Percentiles rank a stretch among this genome's conserved stretches.
These are phyloP conservation scores for Orthonyx spaldingii DNA, from an alignment of 2,113 vertebrate species.

Conservation along the genomic window DNA sequence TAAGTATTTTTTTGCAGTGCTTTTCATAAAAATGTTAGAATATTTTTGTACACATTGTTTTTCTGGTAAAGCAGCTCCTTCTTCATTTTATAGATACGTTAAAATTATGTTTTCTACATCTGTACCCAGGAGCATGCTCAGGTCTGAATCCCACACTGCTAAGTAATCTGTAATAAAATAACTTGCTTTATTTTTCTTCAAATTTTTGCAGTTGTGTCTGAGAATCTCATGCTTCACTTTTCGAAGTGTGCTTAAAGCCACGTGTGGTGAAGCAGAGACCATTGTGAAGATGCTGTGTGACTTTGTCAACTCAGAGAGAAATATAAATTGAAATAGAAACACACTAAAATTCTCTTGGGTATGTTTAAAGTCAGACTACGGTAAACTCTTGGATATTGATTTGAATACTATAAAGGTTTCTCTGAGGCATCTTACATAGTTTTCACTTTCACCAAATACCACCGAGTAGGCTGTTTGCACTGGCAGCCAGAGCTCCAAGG, in stretches of 20 bases:
- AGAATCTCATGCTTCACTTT: not conserved
- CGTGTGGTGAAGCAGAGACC: not conserved
- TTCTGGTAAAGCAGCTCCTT: not conserved
- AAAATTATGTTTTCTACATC: not conserved
- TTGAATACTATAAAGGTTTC: not conserved
- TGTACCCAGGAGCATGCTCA: not conserved
- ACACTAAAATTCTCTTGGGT: not conserved
- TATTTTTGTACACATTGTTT: not conserved
- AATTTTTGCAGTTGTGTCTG: not conserved
- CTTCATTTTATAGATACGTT: not conserved
- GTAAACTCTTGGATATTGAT: not conserved
- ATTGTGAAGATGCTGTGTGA: not conserved
- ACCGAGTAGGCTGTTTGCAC: not conserved
- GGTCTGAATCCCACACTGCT: not conserved
- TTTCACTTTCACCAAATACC: not conserved
- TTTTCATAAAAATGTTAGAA: not conserved
- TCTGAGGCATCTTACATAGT: not conserved
- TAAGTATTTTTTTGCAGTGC: not conserved
- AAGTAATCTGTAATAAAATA: not conserved
- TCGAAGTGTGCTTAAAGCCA: not conserved
- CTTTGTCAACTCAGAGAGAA: not conserved
- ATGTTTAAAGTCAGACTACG: not conserved
- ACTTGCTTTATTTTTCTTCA: not conserved
- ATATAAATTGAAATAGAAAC: not conserved
- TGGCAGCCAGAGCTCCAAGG: not conserved